Evolutionary conservation across 1,140 invertebrate species (phyloP).

Genomic region (Achatina immaculata): DNA sequence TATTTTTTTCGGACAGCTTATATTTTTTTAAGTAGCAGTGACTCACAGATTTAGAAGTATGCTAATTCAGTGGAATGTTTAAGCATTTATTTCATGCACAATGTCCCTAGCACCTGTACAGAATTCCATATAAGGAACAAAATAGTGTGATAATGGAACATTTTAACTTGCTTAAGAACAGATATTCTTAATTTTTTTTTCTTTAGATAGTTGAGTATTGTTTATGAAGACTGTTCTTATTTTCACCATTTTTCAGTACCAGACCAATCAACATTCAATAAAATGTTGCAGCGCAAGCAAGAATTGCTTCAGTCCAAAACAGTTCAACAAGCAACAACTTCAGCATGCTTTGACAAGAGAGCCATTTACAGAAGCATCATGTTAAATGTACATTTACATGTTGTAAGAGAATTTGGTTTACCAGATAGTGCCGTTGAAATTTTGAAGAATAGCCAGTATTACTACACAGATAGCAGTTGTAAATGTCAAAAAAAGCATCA

Average conservation of each 20-base stretch:
- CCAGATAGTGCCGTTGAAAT: constrained; percentile 91
- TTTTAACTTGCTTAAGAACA: no score
- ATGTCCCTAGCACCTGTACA: no score
- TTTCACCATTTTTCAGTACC: constrained; percentile 74
- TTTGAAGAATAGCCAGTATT: constrained; percentile 75
- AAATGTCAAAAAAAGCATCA: constrained; percentile 28
- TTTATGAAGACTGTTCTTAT: no score
- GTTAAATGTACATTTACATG: constrained; percentile 84
- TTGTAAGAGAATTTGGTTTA: constrained; percentile 93
- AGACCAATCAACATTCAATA: constrained; percentile 79
- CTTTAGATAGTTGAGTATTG: no score
- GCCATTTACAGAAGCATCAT: constrained; percentile 75
- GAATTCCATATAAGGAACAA: no score
- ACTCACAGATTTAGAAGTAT: no score
- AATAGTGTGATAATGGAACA: no score
- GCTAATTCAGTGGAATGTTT: no score
- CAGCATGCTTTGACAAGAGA: constrained; percentile 82
- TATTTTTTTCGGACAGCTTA: no score
- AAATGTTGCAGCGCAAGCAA: constrained; percentile 88
- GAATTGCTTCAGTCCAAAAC: constrained; percentile 85
- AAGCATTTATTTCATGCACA: no score
- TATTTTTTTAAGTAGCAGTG: no score
- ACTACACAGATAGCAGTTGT: constrained; percentile 47
- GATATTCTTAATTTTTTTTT: no score
- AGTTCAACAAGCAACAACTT: constrained; percentile 81